A percentile compares a stretch with the other conserved stretches of the same genome.
Evolutionary conservation across 1,140 invertebrate species (phyloP).

Genomic region (Cotesia vestalis): DNA sequence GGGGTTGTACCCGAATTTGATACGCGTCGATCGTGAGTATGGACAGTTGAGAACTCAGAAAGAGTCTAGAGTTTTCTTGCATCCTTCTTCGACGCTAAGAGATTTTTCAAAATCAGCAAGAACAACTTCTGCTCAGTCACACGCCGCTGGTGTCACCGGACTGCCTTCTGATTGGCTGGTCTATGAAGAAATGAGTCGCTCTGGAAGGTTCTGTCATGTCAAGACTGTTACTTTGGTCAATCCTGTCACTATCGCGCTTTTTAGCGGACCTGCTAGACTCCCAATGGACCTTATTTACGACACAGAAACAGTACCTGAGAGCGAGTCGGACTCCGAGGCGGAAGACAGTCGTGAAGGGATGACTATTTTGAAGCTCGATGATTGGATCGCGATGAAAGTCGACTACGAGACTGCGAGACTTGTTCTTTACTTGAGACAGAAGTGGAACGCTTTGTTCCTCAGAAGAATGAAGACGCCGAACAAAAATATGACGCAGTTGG

Average conservation of each 20-base stretch:
- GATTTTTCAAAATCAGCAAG: conserved; percentile 58
- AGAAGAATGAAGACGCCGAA: conserved; percentile 77
- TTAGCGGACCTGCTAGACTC: conserved; percentile 77
- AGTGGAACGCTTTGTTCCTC: conserved; percentile 80
- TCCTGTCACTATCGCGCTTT: conserved; percentile 81
- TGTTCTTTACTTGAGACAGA: conserved; percentile 78
- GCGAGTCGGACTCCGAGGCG: conserved; percentile 71
- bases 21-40: conserved; percentile 72
- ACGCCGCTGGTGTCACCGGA: conserved; percentile 60
- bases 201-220: conserved; percentile 73
- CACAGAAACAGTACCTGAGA: conserved; percentile 61
- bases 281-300: conserved; percentile 70
- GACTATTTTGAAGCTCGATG: conserved; percentile 75
- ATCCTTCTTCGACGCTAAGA: conserved; percentile 77
- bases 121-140: conserved; percentile 55
- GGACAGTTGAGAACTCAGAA: conserved; percentile 71
- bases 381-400: conserved; percentile 82
- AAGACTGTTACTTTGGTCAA: conserved; percentile 81
- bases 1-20: conserved; percentile 89
- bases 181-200: conserved; percentile 82
- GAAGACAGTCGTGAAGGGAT: conserved; percentile 72
- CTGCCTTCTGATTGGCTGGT: conserved; percentile 85
- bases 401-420: conserved; percentile 74
- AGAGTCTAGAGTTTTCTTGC: conserved; percentile 74
- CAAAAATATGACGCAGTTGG: conserved; percentile 72